Base-by-base conservation (phyloP, 1,140 invertebrate species). In the Sycophaga agraensis region DNA sequence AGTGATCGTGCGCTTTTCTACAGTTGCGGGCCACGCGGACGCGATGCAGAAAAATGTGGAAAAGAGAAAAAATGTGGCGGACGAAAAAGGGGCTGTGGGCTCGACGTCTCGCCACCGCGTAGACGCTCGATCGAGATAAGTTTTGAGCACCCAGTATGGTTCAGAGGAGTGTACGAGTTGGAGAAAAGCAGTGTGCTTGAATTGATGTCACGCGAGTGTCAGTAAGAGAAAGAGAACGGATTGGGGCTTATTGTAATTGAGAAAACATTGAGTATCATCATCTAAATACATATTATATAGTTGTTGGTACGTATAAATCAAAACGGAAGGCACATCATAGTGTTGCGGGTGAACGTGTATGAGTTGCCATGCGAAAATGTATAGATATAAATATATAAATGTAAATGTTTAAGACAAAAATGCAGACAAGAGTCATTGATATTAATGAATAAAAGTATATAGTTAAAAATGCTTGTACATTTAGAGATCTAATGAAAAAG, bases 301-400 rank as follows among this genome's bases (percentile, higher is more conserved):
- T n/a, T n/a, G n/a, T n/a, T n/a, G n/a, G n/a, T n/a, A n/a, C n/a
- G 5, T 56, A 63, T n/a, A 39, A 43, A 17, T 43, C 22, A 60
- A 39, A 48, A 56, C 46, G 46, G 37, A 39, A 39, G 67, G 48
- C 31, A 49, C 14, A 53, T 59, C 62, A 57, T 65, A 66, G 61
- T 45, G 51, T 65, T 59, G 55, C 64, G 39, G 51, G 28, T 59
- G 35, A 64, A 63, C 59, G 70, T n/a, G n/a, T 72, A 73, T 58
- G 69, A 73, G 72, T 65, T 74, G 74, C 67, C 78, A 78, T 78
- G 78, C 78, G 60, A 77, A 74, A 69, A n/a, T n/a, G n/a, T n/a
- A n/a, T n/a, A n/a, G n/a, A n/a, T n/a, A n/a, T n/a, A n/a, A n/a
- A n/a, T n/a, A n/a, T n/a, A n/a, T n/a, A n/a, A n/a, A n/a, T n/a